Percentiles rank a stretch among this genome's conserved stretches.
Evolutionary conservation across 1,140 invertebrate genomes (phyloP).

Genomic region (Lasaia peninsularis): DNA sequence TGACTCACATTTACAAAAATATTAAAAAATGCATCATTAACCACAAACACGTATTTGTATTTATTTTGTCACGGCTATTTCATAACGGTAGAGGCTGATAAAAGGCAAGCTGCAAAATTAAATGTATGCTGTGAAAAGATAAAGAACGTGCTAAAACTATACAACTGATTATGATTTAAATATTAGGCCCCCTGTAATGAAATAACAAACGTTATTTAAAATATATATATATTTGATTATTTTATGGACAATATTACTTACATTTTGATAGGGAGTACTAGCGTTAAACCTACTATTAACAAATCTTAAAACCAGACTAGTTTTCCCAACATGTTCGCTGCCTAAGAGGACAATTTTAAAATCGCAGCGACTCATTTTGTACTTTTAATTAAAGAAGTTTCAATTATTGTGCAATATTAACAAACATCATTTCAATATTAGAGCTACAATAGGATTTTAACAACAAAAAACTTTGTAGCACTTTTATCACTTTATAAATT

Average conservation of each 20-base stretch:
- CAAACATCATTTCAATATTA: neutral
- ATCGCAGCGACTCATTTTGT: constrained; percentile 65
- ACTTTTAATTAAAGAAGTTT: neutral
- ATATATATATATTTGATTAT: neutral
- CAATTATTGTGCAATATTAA: neutral
- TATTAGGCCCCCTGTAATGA: too few relatives aligned
- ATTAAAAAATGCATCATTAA: too few relatives aligned
- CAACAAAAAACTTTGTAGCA: neutral
- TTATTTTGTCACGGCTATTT: too few relatives aligned
- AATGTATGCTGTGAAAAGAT: too few relatives aligned
- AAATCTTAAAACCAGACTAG: constrained; percentile 64
- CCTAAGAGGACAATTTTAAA: constrained; percentile 69
- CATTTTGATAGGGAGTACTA: constrained; percentile 63
- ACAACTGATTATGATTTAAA: too few relatives aligned
- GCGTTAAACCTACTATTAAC: constrained; percentile 64
- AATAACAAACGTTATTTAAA: too few relatives aligned
- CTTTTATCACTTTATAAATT: neutral
- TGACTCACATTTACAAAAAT: too few relatives aligned
- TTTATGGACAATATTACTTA: constrained; percentile 36
- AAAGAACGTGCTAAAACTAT: too few relatives aligned
- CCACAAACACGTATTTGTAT: too few relatives aligned
- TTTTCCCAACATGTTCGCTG: constrained; percentile 69
- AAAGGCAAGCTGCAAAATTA: too few relatives aligned
- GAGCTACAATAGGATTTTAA: too few relatives aligned
- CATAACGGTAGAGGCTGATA: neutral